Percentiles rank a stretch among this genome's conserved stretches.
Conservation (phyloP, 2,113 vertebrate genomes). For the Xyliphius kryptos region DNA sequence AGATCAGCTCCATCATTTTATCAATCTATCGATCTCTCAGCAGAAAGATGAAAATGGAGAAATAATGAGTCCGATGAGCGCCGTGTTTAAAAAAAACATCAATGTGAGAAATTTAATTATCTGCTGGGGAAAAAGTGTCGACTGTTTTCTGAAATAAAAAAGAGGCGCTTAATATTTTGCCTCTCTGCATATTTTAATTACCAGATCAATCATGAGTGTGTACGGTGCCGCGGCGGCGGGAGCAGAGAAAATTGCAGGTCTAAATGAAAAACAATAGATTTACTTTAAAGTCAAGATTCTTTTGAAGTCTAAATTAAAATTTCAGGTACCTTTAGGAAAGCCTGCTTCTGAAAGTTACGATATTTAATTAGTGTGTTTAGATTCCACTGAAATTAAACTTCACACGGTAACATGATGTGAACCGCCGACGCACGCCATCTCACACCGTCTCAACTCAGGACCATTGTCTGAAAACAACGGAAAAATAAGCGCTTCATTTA, state of each 20-base stretch:
- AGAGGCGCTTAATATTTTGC: slow-evolving; percentile 71
- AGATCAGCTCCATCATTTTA: slow-evolving; percentile 74
- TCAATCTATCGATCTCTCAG: slow-evolving; percentile 75
- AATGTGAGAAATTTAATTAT: slow-evolving; percentile 78
- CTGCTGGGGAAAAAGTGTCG: slow-evolving; percentile 60
- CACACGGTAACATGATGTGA: slow-evolving; percentile 55
- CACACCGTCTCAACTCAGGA: slow-evolving; percentile 9
- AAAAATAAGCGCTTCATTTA: no score
- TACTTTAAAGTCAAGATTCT: slow-evolving; percentile 72
- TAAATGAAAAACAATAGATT: slow-evolving; percentile 81
- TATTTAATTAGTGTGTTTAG: slow-evolving; percentile 76
- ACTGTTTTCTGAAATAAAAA: slow-evolving; percentile 78
- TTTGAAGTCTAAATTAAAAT: slow-evolving; percentile 81
- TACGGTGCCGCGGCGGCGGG: slow-evolving; percentile 52
- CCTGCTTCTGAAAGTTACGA: slow-evolving; percentile 68
- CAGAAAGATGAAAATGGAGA: slow-evolving; percentile 78
- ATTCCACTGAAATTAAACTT: slow-evolving; percentile 67
- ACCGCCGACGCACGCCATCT: slow-evolving; percentile 50
- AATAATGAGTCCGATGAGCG: slow-evolving; percentile 74
- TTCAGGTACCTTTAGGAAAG: slow-evolving; percentile 70
- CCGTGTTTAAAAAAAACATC: slow-evolving; percentile 71
- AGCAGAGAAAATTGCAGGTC: slow-evolving; percentile 68
- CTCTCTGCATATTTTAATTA: slow-evolving; percentile 79
- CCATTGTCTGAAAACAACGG: no score
- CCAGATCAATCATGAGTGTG: slow-evolving; percentile 75